Base-by-base conservation (phyloP, 1,140 invertebrate species). In the Drosophila nigrodunni region DNA sequence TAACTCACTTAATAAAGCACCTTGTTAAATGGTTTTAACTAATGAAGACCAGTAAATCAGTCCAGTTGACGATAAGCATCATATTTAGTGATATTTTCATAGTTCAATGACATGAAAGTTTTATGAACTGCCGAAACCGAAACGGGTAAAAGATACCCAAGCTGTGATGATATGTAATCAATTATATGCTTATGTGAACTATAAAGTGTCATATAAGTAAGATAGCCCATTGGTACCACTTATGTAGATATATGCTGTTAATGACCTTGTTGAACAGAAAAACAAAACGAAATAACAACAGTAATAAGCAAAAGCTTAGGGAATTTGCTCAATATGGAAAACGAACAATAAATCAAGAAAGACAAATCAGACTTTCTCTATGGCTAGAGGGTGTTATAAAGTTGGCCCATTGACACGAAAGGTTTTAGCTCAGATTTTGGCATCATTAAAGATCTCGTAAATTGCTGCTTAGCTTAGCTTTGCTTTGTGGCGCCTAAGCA, bases 391-490 rank as follows among this genome's bases (percentile, higher is more conserved):
- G 85, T 88, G 80, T 57, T 73, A 50, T 55, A 73, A 78, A 76
- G 72, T 57, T 85, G 79, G 71, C 81, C 81, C 81, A 83, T 85
- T 80, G 81, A 83, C 81, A 85, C 72, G 68, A 73, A 72, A 76
- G 60, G 60, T 64, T 75, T 62, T 62, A 61, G 55, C 54, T 46
- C 25, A 70, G 67, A 62, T 76, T 80, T 80, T 80, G 80, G 61
- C 79, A 88, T 88, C 83, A 77, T 88, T 88, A 87, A 41, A 62
- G 71, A 37, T 69, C 57, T 58, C 61, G 54, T 74, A 85, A 85
- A 74, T 85, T 72, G 74, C 52, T 67, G 50, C 37, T 62, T 55
- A 62, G n/a, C 50, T 54, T 30, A 30, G 4, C 25, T 30, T 30
- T 0, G 25, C 6, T 30, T 30, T 30, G 7, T 21, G 58, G 59